A percentile compares a stretch with the other conserved stretches of the same genome.
phyloP scores from a whole-genome alignment of 2,888 invertebrate species.

The Diaphora mendica region DNA sequence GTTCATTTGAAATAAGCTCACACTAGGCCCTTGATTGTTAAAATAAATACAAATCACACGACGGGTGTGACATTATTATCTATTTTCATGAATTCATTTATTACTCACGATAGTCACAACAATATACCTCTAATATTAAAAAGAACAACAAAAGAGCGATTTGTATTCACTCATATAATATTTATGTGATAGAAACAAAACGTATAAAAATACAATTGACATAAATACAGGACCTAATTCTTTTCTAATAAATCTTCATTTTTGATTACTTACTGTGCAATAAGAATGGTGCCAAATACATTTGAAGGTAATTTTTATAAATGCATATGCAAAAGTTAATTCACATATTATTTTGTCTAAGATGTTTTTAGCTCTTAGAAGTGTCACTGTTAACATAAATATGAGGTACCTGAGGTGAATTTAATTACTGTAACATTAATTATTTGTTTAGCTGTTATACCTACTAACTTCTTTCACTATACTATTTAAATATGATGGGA shows the following conservation, averaged over 20 bases:
- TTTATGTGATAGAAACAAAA: not conserved
- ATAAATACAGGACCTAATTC: not conserved
- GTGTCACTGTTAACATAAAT: not conserved
- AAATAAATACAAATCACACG: too few species aligned
- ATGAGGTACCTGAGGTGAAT: constrained; percentile 8
- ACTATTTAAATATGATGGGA: not conserved
- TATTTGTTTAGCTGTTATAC: not conserved
- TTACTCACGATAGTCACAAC: not conserved
- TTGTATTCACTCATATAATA: constrained; percentile 1
- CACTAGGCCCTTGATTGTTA: not conserved
- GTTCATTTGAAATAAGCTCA: too few species aligned
- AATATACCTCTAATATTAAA: not conserved
- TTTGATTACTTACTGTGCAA: not conserved
- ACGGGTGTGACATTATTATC: not conserved
- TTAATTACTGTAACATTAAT: not conserved
- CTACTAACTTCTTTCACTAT: not conserved
- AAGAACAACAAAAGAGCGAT: not conserved
- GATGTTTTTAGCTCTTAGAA: not conserved
- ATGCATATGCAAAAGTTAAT: not conserved
- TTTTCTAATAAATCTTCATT: not conserved
- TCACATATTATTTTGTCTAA: not conserved
- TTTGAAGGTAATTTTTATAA: not conserved
- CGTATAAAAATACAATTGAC: not conserved
- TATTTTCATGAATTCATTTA: not conserved
- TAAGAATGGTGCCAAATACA: not conserved